Conservation (phyloP, 2,888 invertebrate species). For the Hydrotaea diabolus region DNA sequence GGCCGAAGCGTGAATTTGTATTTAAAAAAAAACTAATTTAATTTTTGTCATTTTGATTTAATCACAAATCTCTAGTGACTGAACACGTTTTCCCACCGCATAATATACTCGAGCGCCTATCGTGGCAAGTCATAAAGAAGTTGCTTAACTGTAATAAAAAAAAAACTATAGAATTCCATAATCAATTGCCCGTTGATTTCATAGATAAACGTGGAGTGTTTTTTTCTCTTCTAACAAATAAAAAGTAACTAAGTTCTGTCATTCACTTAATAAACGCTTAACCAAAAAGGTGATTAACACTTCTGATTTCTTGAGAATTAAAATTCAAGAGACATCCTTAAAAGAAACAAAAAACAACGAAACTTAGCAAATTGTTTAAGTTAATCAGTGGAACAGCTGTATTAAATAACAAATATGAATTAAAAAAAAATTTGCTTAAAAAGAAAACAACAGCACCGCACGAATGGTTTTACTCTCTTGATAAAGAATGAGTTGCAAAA, state of each 20-base stretch:
- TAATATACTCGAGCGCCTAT: too few relatives aligned
- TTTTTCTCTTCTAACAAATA: too few relatives aligned
- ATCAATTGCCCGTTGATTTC: slow-evolving; percentile 36
- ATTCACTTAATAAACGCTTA: slow-evolving; percentile 52
- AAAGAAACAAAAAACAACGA: neutral
- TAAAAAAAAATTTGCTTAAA: neutral
- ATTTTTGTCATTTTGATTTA: too few relatives aligned
- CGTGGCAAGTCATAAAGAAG: too few relatives aligned
- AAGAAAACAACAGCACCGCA: too few relatives aligned
- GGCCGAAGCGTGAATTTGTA: neutral
- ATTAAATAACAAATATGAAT: neutral
- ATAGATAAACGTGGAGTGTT: slow-evolving; percentile 55
- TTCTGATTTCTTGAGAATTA: neutral
- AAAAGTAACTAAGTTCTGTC: neutral
- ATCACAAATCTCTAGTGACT: too few relatives aligned
- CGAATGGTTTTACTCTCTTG: too few relatives aligned
- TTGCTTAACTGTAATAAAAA: neutral
- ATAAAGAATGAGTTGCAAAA: too few relatives aligned
- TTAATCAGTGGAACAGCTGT: neutral
- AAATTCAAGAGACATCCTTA: neutral
- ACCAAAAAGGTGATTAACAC: slow-evolving; percentile 55
- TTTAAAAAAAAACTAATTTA: too few relatives aligned
- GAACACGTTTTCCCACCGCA: too few relatives aligned
- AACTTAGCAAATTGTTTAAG: neutral
- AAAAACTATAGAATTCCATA: slow-evolving; percentile 44